Conservation (phyloP, 2,797 vertebrate genomes). For the Pogoniulus pusillus region DNA sequence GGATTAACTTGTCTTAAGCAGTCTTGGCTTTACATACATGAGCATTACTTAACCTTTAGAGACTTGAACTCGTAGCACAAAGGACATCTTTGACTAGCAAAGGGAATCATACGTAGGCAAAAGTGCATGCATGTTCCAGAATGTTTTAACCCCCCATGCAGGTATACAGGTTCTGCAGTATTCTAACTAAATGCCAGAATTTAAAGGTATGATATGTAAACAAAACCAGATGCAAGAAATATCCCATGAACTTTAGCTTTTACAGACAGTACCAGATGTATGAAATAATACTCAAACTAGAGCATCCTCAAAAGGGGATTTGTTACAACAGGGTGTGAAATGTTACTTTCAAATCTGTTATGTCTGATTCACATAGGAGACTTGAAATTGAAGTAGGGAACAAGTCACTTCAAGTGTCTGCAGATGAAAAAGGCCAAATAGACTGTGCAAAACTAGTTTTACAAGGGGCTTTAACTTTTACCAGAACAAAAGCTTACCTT, state of each 20-base stretch:
- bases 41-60: neutral
- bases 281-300: neutral
- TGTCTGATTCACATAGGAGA: neutral
- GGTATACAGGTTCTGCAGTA: neutral
- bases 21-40: neutral
- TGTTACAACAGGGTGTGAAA: neutral
- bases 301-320: neutral
- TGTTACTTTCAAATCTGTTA: neutral
- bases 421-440: neutral
- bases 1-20: neutral
- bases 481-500: neutral
- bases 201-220: neutral
- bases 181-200: neutral
- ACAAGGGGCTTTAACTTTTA: neutral
- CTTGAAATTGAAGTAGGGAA: neutral
- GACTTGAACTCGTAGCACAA: neutral
- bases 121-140: neutral
- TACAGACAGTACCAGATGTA: neutral
- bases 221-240: neutral
- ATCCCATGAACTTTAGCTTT: neutral
- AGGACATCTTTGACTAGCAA: neutral
- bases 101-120: neutral
- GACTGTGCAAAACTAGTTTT: neutral
- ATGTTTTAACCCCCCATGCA: neutral
- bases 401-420: neutral